Conservation (phyloP, 2,888 invertebrate genomes). For the Heliothis peltigera region DNA sequence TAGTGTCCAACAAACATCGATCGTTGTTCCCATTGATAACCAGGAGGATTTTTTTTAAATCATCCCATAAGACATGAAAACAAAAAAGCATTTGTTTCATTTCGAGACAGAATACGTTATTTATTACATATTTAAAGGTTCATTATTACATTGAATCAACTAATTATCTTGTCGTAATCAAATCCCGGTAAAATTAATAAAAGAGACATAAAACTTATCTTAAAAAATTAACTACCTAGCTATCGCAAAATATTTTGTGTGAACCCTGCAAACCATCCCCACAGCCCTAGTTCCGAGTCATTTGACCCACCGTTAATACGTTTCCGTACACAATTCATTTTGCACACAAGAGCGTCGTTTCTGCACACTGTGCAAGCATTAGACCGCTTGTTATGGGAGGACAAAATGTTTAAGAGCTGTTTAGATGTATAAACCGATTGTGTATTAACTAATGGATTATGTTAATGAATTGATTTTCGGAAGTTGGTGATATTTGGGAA, state of each 20-base stretch:
- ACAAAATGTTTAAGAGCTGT: conserved; percentile 63
- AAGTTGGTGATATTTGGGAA: conserved; percentile 38
- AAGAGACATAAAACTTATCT: too few species aligned
- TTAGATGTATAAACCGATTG: conserved; percentile 73
- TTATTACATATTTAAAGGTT: too few species aligned
- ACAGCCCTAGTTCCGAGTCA: conserved; percentile 61
- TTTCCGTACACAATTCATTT: conserved; percentile 78
- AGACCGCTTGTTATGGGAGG: conserved; percentile 59
- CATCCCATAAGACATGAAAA: too few species aligned
- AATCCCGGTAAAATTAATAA: too few species aligned
- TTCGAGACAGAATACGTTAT: too few species aligned
- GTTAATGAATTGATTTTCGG: conserved; percentile 72
- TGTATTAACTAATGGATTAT: conserved; percentile 79
- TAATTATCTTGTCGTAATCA: too few species aligned
- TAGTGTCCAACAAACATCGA: too few species aligned
- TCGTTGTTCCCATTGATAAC: too few species aligned
- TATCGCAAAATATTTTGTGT: background rate
- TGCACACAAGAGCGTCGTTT: conserved; percentile 70
- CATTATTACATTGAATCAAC: too few species aligned
- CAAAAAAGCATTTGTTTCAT: too few species aligned
- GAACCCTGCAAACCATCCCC: conserved; percentile 6
- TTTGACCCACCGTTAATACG: conserved; percentile 63
- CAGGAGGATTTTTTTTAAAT: too few species aligned
- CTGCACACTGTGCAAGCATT: conserved; percentile 75
- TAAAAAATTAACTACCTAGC: too few species aligned